A percentile compares a stretch with the other conserved stretches of the same genome.
Evolutionary conservation across 1,140 invertebrate genomes (phyloP).

Genomic region (Probaryconus sp.): DNA sequence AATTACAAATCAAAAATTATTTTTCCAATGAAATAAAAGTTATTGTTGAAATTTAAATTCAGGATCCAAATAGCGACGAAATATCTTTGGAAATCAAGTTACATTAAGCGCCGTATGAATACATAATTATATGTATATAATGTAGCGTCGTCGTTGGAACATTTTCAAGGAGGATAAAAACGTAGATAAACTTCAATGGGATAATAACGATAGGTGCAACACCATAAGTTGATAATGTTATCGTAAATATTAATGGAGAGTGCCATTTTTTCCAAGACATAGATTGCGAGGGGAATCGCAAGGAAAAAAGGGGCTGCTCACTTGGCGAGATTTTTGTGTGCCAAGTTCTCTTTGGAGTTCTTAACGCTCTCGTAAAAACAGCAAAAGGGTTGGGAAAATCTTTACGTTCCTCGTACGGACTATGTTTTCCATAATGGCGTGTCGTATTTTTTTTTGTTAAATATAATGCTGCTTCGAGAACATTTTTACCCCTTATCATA

Average conservation of each 20-base stretch:
- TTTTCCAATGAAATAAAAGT: no score
- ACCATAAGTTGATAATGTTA: conserved; percentile 20
- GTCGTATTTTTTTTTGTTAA: conserved; percentile 16
- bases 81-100: conserved; percentile 1
- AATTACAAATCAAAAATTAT: no score
- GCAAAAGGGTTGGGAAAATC: conserved; percentile 5
- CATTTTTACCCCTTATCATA: no score
- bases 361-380: conserved; percentile 42
- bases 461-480: no score
- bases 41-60: no score
- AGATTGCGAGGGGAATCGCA: conserved; percentile 26
- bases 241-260: conserved; percentile 49
- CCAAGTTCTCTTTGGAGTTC: conserved; percentile 30
- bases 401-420: conserved; percentile 30
- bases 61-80: no score
- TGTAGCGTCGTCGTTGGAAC: neutral
- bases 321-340: conserved; percentile 32
- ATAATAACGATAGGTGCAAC: conserved; percentile 23
- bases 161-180: conserved; percentile 16
- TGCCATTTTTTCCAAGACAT: conserved; percentile 40
- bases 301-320: conserved; percentile 6
- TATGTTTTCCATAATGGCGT: conserved; percentile 42
- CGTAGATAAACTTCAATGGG: conserved; percentile 19
- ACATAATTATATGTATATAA: conserved; percentile 22
- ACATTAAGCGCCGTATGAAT: conserved; percentile 8